phyloP scores from a whole-genome alignment of 2,888 invertebrate genomes.

The Notocelia uddmanniana region DNA sequence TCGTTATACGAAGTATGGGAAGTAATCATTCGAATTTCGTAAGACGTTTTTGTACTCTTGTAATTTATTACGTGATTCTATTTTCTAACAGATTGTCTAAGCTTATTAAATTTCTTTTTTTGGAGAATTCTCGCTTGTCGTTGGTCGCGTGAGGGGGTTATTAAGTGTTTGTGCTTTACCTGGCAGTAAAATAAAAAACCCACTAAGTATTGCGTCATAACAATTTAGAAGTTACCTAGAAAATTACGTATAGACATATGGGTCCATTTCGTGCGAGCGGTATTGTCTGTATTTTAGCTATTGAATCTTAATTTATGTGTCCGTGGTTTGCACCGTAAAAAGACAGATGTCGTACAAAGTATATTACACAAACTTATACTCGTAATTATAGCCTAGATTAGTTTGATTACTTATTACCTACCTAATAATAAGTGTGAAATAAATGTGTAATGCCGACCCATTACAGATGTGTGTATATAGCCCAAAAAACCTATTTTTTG shows the following conservation, averaged over 20 bases:
- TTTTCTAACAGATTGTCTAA: slow-evolving; percentile 62
- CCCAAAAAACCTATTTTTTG: background rate
- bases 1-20: background rate
- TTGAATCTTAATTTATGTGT: background rate
- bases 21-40: slow-evolving; percentile 34
- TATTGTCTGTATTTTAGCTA: too few species aligned
- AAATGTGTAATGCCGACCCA: too few species aligned
- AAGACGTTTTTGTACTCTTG: slow-evolving; percentile 52
- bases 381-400: too few species aligned
- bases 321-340: background rate
- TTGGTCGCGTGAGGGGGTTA: slow-evolving; percentile 27
- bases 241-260: too few species aligned
- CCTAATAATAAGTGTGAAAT: too few species aligned
- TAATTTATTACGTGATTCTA: slow-evolving; percentile 75
- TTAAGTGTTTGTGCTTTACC: slow-evolving; percentile 16
- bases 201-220: slow-evolving; percentile 15
- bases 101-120: slow-evolving; percentile 54
- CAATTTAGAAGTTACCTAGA: slow-evolving; percentile 21
- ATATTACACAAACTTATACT: too few species aligned
- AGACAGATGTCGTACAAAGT: background rate
- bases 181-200: background rate
- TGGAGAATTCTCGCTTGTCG: slow-evolving; percentile 25
- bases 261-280: too few species aligned
- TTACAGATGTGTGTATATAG: too few species aligned
- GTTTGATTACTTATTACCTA: too few species aligned